Evolutionary conservation across 2,888 invertebrate genomes (phyloP).

Genomic region (Amorpha juglandis): DNA sequence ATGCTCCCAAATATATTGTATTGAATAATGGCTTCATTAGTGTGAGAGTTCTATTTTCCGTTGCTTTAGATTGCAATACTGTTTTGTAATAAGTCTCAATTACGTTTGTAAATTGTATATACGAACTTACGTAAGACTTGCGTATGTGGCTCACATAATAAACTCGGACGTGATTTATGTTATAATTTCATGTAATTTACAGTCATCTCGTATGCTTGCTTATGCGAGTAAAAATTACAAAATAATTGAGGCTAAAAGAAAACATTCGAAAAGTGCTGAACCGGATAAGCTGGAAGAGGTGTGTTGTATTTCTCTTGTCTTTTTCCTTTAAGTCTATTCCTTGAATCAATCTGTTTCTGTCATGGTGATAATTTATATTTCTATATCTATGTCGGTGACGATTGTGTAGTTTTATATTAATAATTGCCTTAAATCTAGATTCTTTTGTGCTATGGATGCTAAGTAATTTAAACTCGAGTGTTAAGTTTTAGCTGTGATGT

Average conservation of each 20-base stretch:
- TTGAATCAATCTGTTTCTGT: no score
- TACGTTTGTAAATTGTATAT: no score
- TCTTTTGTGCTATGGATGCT: slow-evolving; percentile 25
- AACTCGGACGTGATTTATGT: no score
- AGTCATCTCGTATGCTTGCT: no score
- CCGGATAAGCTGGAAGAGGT: background rate
- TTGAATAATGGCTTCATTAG: background rate
- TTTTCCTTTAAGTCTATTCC: background rate
- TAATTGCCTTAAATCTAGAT: background rate
- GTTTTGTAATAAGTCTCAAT: background rate
- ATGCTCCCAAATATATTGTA: slow-evolving; percentile 27
- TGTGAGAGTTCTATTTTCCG: background rate
- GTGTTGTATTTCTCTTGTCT: background rate
- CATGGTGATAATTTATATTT: no score
- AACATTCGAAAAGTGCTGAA: background rate
- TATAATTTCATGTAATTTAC: no score
- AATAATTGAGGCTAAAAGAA: background rate
- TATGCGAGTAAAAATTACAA: background rate
- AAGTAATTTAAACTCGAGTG: slow-evolving; percentile 5
- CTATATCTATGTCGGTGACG: background rate
- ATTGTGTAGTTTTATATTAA: background rate
- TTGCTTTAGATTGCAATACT: background rate
- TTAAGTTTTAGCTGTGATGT: slow-evolving; percentile 20
- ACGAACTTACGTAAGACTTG: no score
- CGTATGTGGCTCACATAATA: no score